Percentiles rank a stretch among this genome's conserved stretches.
Evolutionary conservation across 2,888 invertebrate genomes (phyloP).

Genomic region (Parnassius orleans): DNA sequence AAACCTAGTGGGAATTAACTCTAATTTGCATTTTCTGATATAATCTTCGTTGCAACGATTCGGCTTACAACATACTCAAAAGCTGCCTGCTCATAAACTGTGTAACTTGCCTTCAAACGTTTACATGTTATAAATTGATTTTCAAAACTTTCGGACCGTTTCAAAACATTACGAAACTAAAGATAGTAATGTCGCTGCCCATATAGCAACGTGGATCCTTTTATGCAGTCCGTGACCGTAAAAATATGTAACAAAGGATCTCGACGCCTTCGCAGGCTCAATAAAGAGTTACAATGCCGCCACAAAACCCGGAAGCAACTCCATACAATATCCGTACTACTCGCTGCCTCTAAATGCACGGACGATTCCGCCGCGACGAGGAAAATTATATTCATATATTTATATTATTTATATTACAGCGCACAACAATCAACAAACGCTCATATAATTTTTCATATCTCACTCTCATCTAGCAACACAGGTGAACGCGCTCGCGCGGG

Average conservation of each 20-base stretch:
- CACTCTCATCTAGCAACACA: slow-evolving; percentile 55
- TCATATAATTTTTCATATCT: slow-evolving; percentile 54
- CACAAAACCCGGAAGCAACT: not conserved
- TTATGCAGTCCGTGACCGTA: not conserved
- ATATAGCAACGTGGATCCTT: too few species aligned
- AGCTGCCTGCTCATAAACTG: too few species aligned
- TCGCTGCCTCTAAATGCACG: not conserved
- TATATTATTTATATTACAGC: slow-evolving; percentile 54
- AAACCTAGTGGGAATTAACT: too few species aligned
- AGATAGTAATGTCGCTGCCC: too few species aligned
- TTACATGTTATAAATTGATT: too few species aligned
- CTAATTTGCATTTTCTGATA: too few species aligned
- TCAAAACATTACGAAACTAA: too few species aligned
- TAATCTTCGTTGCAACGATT: not conserved
- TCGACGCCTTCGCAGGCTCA: not conserved
- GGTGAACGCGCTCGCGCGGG: slow-evolving; percentile 53
- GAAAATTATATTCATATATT: slow-evolving; percentile 10
- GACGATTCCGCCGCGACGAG: not conserved
- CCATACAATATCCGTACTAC: not conserved
- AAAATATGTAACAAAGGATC: too few species aligned
- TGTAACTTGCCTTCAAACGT: too few species aligned
- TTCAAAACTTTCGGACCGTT: too few species aligned
- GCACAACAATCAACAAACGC: slow-evolving; percentile 76
- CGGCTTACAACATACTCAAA: not conserved
- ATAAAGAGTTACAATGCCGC: not conserved